A percentile compares a stretch with the other conserved stretches of the same genome.
Evolutionary conservation across 2,113 vertebrate genomes (phyloP).

Genomic region (Hemichromis elongatus): DNA sequence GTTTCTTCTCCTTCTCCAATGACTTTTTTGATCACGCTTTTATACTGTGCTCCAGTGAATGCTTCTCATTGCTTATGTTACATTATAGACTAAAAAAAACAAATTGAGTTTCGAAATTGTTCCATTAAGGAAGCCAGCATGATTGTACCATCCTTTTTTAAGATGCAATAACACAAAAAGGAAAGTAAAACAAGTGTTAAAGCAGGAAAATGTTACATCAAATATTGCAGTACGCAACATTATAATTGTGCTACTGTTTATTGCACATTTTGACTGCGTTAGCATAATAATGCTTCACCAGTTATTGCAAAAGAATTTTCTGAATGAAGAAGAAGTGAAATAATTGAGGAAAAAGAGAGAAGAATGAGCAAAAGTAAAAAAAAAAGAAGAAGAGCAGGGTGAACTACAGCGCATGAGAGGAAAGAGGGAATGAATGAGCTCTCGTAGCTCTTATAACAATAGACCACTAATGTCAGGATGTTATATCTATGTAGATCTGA

Average conservation of each 20-base stretch:
- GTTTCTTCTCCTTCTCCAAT: background rate
- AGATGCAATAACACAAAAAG: background rate
- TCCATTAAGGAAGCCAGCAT: background rate
- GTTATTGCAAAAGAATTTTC: background rate
- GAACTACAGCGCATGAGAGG: background rate
- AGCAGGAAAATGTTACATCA: background rate
- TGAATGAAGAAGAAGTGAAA: background rate
- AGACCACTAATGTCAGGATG: constrained; percentile 51
- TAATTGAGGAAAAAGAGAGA: background rate
- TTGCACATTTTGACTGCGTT: background rate
- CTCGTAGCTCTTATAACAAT: constrained; percentile 15
- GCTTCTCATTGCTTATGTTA: background rate
- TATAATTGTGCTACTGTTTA: background rate
- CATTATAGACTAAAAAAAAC: background rate
- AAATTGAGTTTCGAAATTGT: background rate
- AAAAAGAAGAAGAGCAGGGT: background rate
- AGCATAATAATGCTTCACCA: background rate
- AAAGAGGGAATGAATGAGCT: constrained; percentile 3
- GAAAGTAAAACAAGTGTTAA: background rate
- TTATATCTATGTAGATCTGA: constrained; percentile 21
- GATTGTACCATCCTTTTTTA: background rate
- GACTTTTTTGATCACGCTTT: background rate
- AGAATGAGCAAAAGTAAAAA: background rate
- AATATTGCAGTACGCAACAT: background rate
- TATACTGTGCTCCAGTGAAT: background rate